Evolutionary conservation across 2,888 invertebrate species (phyloP), one percentile per base, ranked within the genome.

Genomic region (Phlogophora meticulosa): DNA sequence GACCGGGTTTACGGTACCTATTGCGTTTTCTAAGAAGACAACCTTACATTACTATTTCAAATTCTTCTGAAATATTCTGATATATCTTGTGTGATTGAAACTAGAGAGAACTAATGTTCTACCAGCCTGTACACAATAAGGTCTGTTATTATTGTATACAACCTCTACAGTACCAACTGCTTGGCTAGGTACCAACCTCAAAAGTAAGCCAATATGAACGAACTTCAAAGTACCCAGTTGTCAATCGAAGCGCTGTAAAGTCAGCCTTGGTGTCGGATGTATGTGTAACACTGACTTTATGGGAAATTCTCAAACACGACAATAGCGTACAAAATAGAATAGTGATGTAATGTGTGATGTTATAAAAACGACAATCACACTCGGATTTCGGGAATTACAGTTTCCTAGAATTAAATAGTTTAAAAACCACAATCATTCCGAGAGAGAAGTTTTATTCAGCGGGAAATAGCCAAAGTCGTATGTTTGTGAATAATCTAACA

Each of bases 191-290:
- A 28, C 2, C 28, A 4, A 28, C 38, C 24, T 64, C 45, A 45
- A 46, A 64, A 65, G 38, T 22, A 51, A 11, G 7, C 4, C 40
- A 5, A 32, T 64, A 36, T 28, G 32, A 40, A 36, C 24, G 17
- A 28, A 64, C 46, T 1, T 42, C 65, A 45, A 64, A 69, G 40
- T 66, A 22, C 11, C 7, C 34, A 73, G 15, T 36, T 17, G 15
- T 52, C 32, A 40, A 40, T 34, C n/a, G 17, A 46, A 73, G 38
- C 45, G 42, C 40, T 51, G 51, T 63, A 43, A 61, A 17, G 40
- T 28, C 36, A 63, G 13, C 32, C 45, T 45, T 38, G 38, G 34
- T 20, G 66, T 45, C 45, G 13, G 20, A n/a, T 32, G 17, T 32
- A 11, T 46, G 28, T 40, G 22, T 42, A 40, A 36, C 15, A 49